Percentiles rank a stretch among this genome's conserved stretches.
These are phyloP conservation scores for Drosophila athabasca DNA, from an alignment of 1,140 invertebrate genomes.

Conservation along the genomic window DNA sequence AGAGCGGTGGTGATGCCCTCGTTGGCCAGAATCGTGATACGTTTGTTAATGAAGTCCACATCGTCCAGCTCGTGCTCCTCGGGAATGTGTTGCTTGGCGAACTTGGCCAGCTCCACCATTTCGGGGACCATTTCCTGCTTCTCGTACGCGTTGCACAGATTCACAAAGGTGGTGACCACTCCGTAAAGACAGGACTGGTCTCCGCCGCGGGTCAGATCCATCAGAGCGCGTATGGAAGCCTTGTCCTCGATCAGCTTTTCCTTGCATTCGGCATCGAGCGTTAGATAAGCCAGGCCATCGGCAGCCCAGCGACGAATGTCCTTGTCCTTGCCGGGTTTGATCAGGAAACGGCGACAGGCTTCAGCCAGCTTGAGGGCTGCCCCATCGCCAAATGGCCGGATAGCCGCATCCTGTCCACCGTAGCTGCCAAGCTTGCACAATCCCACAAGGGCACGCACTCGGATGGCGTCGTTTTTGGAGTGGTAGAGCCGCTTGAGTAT, in stretches of 20 bases:
- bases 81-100: slow-evolving; percentile 99
- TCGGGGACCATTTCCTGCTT: slow-evolving; percentile 98
- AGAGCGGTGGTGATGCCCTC: slow-evolving; percentile 94
- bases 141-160: slow-evolving; percentile 98
- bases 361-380: slow-evolving; percentile 96
- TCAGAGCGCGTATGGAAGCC: slow-evolving; percentile 91
- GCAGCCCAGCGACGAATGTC: slow-evolving; percentile 98
- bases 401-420: slow-evolving; percentile 97
- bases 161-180: slow-evolving; percentile 97
- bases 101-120: slow-evolving; percentile 98
- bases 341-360: slow-evolving; percentile 95
- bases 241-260: slow-evolving; percentile 96
- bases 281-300: slow-evolving; percentile 98
- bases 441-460: slow-evolving; percentile 95
- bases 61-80: slow-evolving; percentile 98
- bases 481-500: slow-evolving; percentile 97
- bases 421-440: slow-evolving; percentile 98
- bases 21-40: slow-evolving; percentile 91
- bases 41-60: slow-evolving; percentile 94
- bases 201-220: slow-evolving; percentile 93
- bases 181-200: slow-evolving; percentile 96
- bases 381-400: slow-evolving; percentile 97
- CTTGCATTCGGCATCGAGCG: slow-evolving; percentile 99
- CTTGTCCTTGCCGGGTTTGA: slow-evolving; percentile 92
- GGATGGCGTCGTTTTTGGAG: slow-evolving; percentile 95